A percentile compares a stretch with the other conserved stretches of the same genome.
These are phyloP conservation scores for Idaea biselata DNA, from an alignment of 2,888 invertebrate species.

Conservation along the genomic window DNA sequence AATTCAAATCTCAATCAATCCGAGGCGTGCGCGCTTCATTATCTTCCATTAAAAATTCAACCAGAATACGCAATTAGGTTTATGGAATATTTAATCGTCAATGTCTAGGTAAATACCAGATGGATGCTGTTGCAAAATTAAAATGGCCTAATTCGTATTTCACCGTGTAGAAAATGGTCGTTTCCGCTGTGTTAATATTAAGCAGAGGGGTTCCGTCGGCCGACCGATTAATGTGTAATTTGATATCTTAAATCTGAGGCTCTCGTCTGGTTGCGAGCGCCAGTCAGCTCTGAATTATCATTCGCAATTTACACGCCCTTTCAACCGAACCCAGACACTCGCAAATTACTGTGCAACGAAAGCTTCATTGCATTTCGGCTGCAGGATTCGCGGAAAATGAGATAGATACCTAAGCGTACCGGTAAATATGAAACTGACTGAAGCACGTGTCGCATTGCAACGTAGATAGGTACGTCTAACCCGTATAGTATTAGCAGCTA, in stretches of 20 bases:
- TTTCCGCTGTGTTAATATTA: conserved; percentile 72
- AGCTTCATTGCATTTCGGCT: conserved; percentile 33
- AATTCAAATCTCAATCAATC: conserved; percentile 77
- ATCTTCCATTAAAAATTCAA: conserved; percentile 76
- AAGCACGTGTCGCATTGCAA: conserved; percentile 13
- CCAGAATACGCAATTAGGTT: conserved; percentile 67
- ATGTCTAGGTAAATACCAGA: conserved; percentile 67
- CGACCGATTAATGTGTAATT: conserved; percentile 72
- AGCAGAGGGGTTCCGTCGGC: conserved; percentile 49
- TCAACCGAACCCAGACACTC: conserved; percentile 53
- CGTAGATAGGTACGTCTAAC: conserved; percentile 13
- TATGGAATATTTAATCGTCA: conserved; percentile 72
- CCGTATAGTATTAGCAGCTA: conserved; percentile 34
- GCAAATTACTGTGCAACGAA: conserved; percentile 42
- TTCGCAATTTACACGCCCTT: conserved; percentile 71
- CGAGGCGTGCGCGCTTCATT: conserved; percentile 58
- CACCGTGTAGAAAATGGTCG: conserved; percentile 60
- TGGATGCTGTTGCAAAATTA: conserved; percentile 67
- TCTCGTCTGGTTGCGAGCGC: conserved; percentile 55
- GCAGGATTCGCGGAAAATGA: conserved; percentile 10
- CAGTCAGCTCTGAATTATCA: conserved; percentile 64
- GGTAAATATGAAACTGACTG: conserved; percentile 15
- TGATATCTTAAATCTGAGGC: conserved; percentile 71
- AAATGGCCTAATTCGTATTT: conserved; percentile 66
- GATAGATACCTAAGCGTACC: conserved; percentile 2